Base-by-base conservation (phyloP, 2,888 invertebrate species). In the Apotomis capreana region DNA sequence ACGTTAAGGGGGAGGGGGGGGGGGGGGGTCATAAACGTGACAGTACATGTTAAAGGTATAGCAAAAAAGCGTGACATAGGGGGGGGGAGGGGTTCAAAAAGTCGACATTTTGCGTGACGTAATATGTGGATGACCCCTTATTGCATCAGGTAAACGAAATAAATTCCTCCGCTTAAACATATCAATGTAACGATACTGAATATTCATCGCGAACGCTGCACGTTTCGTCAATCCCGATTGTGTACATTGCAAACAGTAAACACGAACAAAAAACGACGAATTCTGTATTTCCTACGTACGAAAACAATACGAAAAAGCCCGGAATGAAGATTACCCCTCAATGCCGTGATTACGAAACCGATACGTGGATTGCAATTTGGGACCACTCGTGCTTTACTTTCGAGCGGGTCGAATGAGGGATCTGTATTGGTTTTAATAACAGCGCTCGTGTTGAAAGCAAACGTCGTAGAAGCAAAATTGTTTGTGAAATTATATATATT, bases 181-280 rank as follows among this genome's bases (percentile, higher is more conserved):
- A 86, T 87, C 86, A 84, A 86, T 84, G 84, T 81, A 80, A 81
- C 80, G 78, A 79, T 80, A 78, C 77, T 86, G 86, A 83, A 87
- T 87, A 86, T 85, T 86, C 86, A 86, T 82, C 79, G 78, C 77
- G 70, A 69, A 71, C 74, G 62, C 58, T 74, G 74, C 79, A 81
- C 77, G 79, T 76, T 79, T 80, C 80, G 79, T 82, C 84, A 83
- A 83, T 79, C 81, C 77, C 73, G 79, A 76, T 78, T 80, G 82
- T 81, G 83, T 80, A 80, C 81, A 80, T 73, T 79, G 83, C 81
- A 85, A 87, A 85, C 82, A 84, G 83, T 84, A 81, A 83, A 84
- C 84, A 83, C 6, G 62, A 46, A 65, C 52, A 65, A 78, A 77
- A 77, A 78, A 74, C 74, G 72, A 26, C 26, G 26, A 2, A 26